A percentile compares a stretch with the other conserved stretches of the same genome.
Conservation (phyloP, 2,113 vertebrate species). For the Saguinus midas region DNA sequence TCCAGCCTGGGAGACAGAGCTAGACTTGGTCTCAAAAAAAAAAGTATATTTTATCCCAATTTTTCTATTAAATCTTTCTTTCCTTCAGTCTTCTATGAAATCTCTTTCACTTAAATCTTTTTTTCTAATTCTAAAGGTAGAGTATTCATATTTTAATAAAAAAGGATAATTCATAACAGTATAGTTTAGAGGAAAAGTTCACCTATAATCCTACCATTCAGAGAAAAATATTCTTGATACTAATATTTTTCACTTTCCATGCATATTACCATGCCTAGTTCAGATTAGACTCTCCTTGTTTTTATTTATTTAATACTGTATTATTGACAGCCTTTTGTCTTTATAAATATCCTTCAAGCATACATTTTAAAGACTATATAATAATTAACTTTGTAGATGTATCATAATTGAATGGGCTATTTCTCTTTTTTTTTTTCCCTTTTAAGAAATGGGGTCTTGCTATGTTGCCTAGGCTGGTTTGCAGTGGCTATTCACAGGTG, state of each 20-base stretch:
- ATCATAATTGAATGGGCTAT: background rate
- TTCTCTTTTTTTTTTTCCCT: background rate
- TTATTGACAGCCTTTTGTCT: background rate
- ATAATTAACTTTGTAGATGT: slow-evolving; percentile 1
- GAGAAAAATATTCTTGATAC: background rate
- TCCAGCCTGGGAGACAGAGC: too few species aligned
- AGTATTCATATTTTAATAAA: slow-evolving; percentile 12
- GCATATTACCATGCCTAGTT: background rate
- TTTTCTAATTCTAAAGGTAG: slow-evolving; percentile 4
- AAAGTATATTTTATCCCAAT: slow-evolving; percentile 9
- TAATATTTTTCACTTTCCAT: background rate
- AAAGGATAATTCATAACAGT: background rate
- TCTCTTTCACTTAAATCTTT: background rate
- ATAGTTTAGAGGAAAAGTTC: background rate
- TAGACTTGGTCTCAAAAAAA: too few species aligned
- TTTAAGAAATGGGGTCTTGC: background rate
- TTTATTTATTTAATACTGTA: background rate
- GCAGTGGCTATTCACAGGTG: background rate
- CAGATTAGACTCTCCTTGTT: background rate
- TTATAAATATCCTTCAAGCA: background rate
- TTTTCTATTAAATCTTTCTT: slow-evolving; percentile 5
- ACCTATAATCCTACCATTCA: background rate
- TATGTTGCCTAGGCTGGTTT: background rate
- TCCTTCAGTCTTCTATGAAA: background rate
- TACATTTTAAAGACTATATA: background rate